A percentile compares a stretch with the other conserved stretches of the same genome.
Evolutionary conservation across 35 echinoderm and acorn worm genomes (phyloP).

Genomic region (Eucidaris tribuloides): DNA sequence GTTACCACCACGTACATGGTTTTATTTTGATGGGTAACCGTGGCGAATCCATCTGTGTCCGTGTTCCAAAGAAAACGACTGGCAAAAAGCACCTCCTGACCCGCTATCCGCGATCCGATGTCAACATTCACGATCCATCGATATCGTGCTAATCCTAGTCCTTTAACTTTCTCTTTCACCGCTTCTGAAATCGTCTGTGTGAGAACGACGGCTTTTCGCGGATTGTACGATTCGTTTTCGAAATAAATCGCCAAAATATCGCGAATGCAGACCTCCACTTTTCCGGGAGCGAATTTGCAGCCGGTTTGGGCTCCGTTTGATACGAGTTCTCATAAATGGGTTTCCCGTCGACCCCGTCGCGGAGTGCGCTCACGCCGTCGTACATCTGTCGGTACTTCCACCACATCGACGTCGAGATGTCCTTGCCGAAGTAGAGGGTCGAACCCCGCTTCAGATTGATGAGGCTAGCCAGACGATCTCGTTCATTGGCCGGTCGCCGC

Average conservation of each 20-base stretch:
- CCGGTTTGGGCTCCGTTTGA: background rate
- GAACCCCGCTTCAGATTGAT: conserved; percentile 10
- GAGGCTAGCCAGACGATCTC: background rate
- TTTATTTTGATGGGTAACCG: background rate
- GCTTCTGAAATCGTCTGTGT: background rate
- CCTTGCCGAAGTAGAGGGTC: conserved; percentile 10
- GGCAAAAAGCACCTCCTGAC: background rate
- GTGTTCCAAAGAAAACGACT: conserved; percentile 23
- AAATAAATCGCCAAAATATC: background rate
- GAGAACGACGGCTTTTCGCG: background rate
- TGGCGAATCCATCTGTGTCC: conserved; percentile 10
- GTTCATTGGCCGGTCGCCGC: background rate
- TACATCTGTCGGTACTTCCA: conserved; percentile 22
- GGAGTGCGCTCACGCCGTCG: background rate
- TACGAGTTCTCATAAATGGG: background rate
- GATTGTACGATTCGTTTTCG: background rate
- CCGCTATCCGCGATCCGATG: background rate
- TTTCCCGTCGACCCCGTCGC: background rate
- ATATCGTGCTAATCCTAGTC: background rate
- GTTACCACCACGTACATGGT: conserved; percentile 2
- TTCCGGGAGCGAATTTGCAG: background rate
- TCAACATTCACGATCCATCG: conserved; percentile 7
- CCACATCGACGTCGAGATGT: conserved; percentile 21
- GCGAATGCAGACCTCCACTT: conserved; percentile 8
- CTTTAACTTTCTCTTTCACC: conserved; percentile 13